Evolutionary conservation across 2,797 vertebrate species (phyloP).

Genomic region (Chaenodraco wilsoni): DNA sequence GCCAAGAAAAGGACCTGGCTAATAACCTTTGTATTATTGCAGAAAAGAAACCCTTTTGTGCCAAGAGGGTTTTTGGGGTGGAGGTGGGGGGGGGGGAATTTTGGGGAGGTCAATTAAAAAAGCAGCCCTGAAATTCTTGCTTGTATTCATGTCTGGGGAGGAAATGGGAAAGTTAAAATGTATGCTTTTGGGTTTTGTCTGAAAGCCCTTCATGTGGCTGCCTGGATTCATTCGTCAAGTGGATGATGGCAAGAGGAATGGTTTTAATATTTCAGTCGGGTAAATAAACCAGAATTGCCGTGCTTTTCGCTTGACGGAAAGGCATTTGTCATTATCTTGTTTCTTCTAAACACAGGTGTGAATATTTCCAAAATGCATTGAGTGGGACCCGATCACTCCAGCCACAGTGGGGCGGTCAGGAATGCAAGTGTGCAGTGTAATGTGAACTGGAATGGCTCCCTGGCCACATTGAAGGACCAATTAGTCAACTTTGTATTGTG

Average conservation of each 20-base stretch:
- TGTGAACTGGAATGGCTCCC: slow-evolving; percentile 56
- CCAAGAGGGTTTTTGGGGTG: slow-evolving; percentile 66
- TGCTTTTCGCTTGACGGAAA: slow-evolving; percentile 10
- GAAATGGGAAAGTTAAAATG: slow-evolving; percentile 71
- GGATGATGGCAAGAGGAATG: slow-evolving; percentile 34
- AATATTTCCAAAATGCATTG: slow-evolving; percentile 7
- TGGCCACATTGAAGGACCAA: slow-evolving; percentile 54
- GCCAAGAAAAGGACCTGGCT: slow-evolving; percentile 82
- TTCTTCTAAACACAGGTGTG: slow-evolving; percentile 43
- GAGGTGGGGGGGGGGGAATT: slow-evolving; percentile 55
- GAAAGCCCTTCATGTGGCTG: slow-evolving; percentile 45
- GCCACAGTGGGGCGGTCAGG: slow-evolving; percentile 39
- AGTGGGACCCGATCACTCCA: slow-evolving; percentile 34
- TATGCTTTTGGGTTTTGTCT: slow-evolving; percentile 68
- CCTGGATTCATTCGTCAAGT: slow-evolving; percentile 68
- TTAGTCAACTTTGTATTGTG: slow-evolving; percentile 65
- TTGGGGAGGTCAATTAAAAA: slow-evolving; percentile 81
- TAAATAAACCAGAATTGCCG: slow-evolving; percentile 31
- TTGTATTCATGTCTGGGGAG: slow-evolving; percentile 74
- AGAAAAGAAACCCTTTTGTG: slow-evolving; percentile 85
- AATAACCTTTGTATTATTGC: slow-evolving; percentile 86
- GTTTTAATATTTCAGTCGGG: slow-evolving; percentile 49
- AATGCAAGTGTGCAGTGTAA: slow-evolving; percentile 62
- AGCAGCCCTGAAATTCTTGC: slow-evolving; percentile 82
- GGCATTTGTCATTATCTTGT: slow-evolving; percentile 5